A percentile compares a stretch with the other conserved stretches of the same genome.
Evolutionary conservation across 2,797 vertebrate species (phyloP).

Genomic region (Trematomus bernacchii): DNA sequence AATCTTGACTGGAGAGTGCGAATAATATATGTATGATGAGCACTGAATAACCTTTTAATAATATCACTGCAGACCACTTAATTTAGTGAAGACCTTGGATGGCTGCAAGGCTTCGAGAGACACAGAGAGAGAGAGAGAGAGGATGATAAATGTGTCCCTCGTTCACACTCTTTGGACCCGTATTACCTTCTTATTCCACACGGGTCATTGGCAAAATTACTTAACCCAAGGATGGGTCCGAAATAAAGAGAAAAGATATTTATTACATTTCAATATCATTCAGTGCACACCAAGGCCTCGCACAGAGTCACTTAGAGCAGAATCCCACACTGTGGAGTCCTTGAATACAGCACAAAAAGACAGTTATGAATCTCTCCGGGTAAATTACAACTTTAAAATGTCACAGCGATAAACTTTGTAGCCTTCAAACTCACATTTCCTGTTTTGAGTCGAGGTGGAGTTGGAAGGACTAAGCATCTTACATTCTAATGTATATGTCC

Average conservation of each 20-base stretch:
- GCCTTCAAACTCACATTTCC: not conserved
- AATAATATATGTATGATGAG: conserved; percentile 16
- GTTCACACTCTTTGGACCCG: conserved; percentile 30
- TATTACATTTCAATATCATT: conserved; percentile 46
- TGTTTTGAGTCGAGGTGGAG: not conserved
- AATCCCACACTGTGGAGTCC: conserved; percentile 9
- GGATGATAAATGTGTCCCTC: conserved; percentile 44
- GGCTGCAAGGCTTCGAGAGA: not conserved
- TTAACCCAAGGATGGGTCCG: conserved; percentile 51
- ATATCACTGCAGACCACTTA: conserved; percentile 25
- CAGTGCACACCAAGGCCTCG: conserved; percentile 37
- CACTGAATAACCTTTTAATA: conserved; percentile 41
- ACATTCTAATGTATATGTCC: not conserved
- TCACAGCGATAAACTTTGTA: not conserved
- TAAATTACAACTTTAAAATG: conserved; percentile 3
- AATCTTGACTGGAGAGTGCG: conserved; percentile 5
- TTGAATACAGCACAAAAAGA: conserved; percentile 16
- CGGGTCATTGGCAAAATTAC: conserved; percentile 56
- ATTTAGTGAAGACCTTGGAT: conserved; percentile 45
- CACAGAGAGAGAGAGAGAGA: conserved; percentile 5
- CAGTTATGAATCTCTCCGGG: not conserved
- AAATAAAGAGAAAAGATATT: conserved; percentile 40
- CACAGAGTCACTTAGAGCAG: not conserved
- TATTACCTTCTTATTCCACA: conserved; percentile 45
- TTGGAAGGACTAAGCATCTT: no score